Percentiles rank a stretch among this genome's conserved stretches.
Conservation (phyloP, 2,113 vertebrate genomes). For the Nestor notabilis region DNA sequence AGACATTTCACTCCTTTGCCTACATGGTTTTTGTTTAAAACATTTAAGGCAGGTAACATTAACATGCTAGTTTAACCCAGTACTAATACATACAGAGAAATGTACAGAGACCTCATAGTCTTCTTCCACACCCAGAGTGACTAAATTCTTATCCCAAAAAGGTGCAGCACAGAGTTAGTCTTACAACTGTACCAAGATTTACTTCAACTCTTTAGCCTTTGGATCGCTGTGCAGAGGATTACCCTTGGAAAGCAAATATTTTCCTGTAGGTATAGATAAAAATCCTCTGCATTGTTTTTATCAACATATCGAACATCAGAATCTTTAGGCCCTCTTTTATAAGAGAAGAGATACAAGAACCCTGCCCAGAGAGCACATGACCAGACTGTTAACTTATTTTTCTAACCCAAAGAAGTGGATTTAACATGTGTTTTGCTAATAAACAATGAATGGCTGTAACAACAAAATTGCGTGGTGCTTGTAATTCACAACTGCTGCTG, state of each 20-base stretch:
- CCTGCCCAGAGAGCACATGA: neutral
- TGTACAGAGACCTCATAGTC: neutral
- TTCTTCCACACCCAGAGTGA: neutral
- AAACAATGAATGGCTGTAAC: neutral
- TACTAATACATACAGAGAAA: neutral
- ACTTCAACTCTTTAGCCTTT: neutral
- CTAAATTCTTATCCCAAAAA: slow-evolving; percentile 10
- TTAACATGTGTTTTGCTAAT: neutral
- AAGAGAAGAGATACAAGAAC: neutral
- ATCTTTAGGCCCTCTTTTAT: neutral
- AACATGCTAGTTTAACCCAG: neutral
- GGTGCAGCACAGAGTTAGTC: slow-evolving; percentile 19
- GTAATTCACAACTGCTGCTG: neutral
- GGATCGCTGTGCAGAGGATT: neutral
- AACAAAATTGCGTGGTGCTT: neutral
- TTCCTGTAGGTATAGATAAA: neutral
- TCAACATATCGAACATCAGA: neutral
- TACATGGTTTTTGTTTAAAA: neutral
- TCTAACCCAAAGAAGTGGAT: neutral
- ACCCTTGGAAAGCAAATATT: slow-evolving; percentile 16
- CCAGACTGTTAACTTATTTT: neutral
- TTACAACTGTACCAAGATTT: slow-evolving; percentile 30
- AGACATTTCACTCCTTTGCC: neutral
- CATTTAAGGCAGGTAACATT: neutral
- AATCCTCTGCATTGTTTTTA: neutral